Conservation (phyloP, 2,888 invertebrate species). For the Cecidostiba fungosa region DNA sequence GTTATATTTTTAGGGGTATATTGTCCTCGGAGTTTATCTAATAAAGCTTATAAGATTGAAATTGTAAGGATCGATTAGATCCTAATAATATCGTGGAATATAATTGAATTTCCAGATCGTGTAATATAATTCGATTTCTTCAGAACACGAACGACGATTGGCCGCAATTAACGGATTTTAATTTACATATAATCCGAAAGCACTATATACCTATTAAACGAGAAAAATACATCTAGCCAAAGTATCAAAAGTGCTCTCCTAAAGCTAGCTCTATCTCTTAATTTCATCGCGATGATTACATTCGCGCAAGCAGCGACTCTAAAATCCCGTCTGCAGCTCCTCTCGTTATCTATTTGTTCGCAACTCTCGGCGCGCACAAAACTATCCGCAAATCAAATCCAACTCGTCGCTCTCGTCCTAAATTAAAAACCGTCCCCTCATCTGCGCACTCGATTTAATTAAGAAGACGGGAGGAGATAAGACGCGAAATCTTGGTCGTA, state of each 20-base stretch:
- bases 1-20: too few species aligned
- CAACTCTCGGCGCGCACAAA: not conserved
- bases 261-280: not conserved
- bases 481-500: not conserved
- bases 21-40: too few species aligned
- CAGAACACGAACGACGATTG: too few species aligned
- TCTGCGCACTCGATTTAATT: constrained; percentile 45
- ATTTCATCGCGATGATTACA: constrained; percentile 7
- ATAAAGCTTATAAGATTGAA: too few species aligned
- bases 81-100: too few species aligned
- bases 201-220: not conserved
- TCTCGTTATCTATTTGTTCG: not conserved
- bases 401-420: constrained; percentile 13
- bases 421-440: constrained; percentile 24
- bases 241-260: not conserved
- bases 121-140: too few species aligned
- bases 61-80: too few species aligned
- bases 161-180: too few species aligned
- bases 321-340: not conserved
- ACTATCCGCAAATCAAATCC: constrained; percentile 20
- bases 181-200: too few species aligned
- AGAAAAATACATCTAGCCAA: not conserved
- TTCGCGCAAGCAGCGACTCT: too few species aligned
- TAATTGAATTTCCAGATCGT: too few species aligned
- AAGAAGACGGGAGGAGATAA: not conserved